phyloP scores from a whole-genome alignment of 2,113 vertebrate species.

The Clupea harengus region DNA sequence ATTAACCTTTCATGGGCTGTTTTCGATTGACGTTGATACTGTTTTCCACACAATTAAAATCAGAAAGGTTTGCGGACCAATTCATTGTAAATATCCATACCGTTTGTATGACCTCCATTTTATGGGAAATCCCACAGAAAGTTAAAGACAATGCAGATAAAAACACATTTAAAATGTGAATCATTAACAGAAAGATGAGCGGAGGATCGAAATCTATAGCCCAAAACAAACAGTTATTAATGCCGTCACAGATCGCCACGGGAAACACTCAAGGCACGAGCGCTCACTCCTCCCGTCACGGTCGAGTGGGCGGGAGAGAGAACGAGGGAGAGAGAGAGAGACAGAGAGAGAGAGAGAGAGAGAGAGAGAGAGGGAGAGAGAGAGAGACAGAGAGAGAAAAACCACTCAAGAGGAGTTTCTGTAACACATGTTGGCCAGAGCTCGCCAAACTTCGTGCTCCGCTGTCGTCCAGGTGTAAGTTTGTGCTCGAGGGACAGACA shows the following conservation, averaged over 20 bases:
- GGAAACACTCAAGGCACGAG: no score
- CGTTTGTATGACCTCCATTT: no score
- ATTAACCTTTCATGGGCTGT: no score
- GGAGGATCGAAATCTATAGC: not conserved
- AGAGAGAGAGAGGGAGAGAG: constrained; percentile 30
- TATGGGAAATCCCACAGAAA: no score
- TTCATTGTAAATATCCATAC: no score
- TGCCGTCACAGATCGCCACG: not conserved
- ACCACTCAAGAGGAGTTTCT: not conserved
- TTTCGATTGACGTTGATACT: no score
- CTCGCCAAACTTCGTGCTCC: not conserved
- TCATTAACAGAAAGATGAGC: no score
- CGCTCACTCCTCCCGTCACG: not conserved
- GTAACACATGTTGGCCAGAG: not conserved
- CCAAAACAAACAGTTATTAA: not conserved
- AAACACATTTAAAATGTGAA: no score
- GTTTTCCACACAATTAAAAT: no score
- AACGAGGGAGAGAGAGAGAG: constrained; percentile 29
- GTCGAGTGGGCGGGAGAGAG: constrained; percentile 17
- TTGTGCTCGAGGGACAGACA: not conserved
- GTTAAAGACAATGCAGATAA: no score
- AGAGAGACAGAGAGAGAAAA: no score
- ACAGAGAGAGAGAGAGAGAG: constrained; percentile 49
- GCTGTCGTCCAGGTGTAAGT: not conserved
- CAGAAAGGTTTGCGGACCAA: no score